Evolutionary conservation across 2,888 invertebrate species (phyloP).

Genomic region (Neoascia interrupta): DNA sequence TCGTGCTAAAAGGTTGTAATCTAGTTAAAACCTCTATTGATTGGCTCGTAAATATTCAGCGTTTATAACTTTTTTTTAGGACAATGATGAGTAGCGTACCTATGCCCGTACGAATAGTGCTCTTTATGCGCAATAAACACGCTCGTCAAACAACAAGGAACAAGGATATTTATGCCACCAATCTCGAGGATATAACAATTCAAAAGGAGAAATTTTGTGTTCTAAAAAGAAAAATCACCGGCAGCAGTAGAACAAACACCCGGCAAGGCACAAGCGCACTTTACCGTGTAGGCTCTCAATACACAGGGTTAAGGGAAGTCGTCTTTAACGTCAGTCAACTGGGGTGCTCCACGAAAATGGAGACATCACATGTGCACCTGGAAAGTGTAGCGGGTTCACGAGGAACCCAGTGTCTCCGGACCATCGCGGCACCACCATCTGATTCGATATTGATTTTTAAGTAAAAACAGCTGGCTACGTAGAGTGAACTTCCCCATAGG

Average conservation of each 20-base stretch:
- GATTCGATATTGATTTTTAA: slow-evolving; percentile 62
- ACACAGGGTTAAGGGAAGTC: no score
- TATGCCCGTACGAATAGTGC: background rate
- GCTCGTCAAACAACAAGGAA: no score
- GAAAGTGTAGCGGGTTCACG: slow-evolving; percentile 22
- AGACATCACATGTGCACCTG: slow-evolving; percentile 58
- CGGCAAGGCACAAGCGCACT: slow-evolving; percentile 54
- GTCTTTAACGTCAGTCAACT: no score
- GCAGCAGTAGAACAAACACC: slow-evolving; percentile 32
- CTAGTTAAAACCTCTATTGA: no score
- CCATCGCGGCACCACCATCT: no score
- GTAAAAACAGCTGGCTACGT: slow-evolving; percentile 56
- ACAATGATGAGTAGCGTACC: background rate
- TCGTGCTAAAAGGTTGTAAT: no score
- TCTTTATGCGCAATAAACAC: background rate
- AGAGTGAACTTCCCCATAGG: slow-evolving; percentile 47
- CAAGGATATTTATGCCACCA: no score
- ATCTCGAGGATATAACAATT: no score
- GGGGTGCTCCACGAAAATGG: slow-evolving; percentile 11
- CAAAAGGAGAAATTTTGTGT: slow-evolving; percentile 10
- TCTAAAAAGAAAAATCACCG: slow-evolving; percentile 47
- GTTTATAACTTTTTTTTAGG: no score
- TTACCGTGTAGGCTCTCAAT: no score
- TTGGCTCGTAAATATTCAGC: slow-evolving; percentile 11
- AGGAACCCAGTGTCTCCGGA: slow-evolving; percentile 14